phyloP scores from a whole-genome alignment of 1,140 invertebrate species.

The Tigriopus japonicus region DNA sequence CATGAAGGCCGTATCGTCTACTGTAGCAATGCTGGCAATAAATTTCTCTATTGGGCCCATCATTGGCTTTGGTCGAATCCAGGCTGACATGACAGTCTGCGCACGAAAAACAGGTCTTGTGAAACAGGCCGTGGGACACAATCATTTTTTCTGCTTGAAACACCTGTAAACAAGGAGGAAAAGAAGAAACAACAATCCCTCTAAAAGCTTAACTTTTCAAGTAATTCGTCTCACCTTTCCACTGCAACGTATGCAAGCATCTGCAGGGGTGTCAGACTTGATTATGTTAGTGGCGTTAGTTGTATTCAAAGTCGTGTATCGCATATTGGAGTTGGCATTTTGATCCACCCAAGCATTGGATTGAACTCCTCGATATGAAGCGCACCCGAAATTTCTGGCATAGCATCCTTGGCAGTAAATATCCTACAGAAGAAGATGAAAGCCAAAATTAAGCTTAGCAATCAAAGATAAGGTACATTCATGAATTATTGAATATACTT shows the following conservation, averaged over 20 bases:
- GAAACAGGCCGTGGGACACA: conserved; percentile 22
- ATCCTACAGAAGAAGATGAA: conserved; percentile 39
- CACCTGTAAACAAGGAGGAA: too few relatives aligned
- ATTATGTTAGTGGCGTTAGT: too few relatives aligned
- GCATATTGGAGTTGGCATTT: neutral
- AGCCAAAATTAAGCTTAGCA: neutral
- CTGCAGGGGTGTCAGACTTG: too few relatives aligned
- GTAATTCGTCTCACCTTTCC: too few relatives aligned
- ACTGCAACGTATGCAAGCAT: too few relatives aligned
- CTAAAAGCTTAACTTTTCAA: too few relatives aligned
- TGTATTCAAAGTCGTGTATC: too few relatives aligned
- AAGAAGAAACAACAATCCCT: too few relatives aligned
- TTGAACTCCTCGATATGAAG: conserved; percentile 15
- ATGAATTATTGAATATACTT: neutral
- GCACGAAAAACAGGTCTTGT: conserved; percentile 88
- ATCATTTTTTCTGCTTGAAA: too few relatives aligned
- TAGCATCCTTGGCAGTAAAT: conserved; percentile 52
- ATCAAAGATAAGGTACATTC: neutral
- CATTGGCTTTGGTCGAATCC: conserved; percentile 80
- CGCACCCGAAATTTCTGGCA: conserved; percentile 22
- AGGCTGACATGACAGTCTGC: conserved; percentile 75
- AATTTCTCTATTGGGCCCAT: conserved; percentile 37
- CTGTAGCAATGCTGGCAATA: neutral
- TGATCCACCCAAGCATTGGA: neutral
- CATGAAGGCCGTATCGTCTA: neutral